Evolutionary conservation across 2,888 invertebrate genomes (phyloP).

Genomic region (Macrophya alboannulata): DNA sequence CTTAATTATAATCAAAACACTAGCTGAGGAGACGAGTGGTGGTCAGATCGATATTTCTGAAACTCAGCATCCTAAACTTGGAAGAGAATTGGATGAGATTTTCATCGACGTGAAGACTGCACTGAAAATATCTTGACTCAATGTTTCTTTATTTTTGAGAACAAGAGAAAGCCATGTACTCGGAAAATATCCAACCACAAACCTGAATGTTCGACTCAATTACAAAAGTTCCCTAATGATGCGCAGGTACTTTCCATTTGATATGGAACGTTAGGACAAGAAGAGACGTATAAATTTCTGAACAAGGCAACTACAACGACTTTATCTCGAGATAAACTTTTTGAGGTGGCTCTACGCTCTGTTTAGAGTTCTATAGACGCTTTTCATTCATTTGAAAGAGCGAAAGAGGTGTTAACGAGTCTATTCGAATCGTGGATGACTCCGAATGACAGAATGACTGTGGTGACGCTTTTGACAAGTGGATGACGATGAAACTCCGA

Average conservation of each 20-base stretch:
- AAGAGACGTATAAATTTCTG: constrained; percentile 34
- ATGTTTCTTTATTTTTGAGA: background rate
- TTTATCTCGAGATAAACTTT: constrained; percentile 29
- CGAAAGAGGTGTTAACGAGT: constrained; percentile 39
- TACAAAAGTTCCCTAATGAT: constrained; percentile 30
- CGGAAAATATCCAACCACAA: constrained; percentile 1
- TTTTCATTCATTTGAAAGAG: constrained; percentile 9
- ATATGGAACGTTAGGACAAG: constrained; percentile 28
- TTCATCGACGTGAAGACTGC: background rate
- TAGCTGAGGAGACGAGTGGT: background rate
- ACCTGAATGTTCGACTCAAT: constrained; percentile 19
- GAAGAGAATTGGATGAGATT: background rate
- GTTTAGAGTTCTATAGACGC: background rate
- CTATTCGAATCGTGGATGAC: constrained; percentile 23
- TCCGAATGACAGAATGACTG: constrained; percentile 25
- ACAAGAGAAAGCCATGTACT: background rate
- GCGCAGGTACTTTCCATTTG: constrained; percentile 30
- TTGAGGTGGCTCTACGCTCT: background rate
- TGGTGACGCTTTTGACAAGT: background rate
- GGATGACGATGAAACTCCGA: background rate
- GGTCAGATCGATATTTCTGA: background rate
- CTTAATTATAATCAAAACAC: constrained; percentile 5
- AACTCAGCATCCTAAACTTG: background rate
- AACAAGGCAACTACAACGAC: constrained; percentile 25
- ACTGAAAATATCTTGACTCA: background rate